These are phyloP conservation scores for Netelia fuscicornis DNA, from an alignment of 2,888 invertebrate species.

Conservation along the genomic window DNA sequence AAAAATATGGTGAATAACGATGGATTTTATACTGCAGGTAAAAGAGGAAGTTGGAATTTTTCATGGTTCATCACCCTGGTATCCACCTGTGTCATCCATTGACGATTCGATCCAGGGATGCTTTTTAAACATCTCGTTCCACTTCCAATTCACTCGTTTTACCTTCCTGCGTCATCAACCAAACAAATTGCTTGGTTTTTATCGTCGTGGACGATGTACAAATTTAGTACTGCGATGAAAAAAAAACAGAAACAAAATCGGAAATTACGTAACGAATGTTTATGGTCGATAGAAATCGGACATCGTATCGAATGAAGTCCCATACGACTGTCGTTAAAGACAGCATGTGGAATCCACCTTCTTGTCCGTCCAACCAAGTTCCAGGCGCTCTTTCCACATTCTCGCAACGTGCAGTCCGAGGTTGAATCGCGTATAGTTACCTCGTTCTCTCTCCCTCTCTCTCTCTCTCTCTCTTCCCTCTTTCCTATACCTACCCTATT, in stretches of 20 bases:
- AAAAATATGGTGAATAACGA: too few relatives aligned
- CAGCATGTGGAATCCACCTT: conserved; percentile 12
- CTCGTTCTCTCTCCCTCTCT: neutral
- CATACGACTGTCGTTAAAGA: neutral
- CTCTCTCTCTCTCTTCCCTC: neutral
- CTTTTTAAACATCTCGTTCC: neutral
- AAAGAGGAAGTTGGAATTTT: too few relatives aligned
- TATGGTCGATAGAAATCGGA: neutral
- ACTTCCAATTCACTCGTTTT: neutral
- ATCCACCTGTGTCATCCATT: too few relatives aligned
- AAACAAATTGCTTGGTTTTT: neutral
- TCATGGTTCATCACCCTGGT: too few relatives aligned
- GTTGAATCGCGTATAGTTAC: conserved; percentile 4
- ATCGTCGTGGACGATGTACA: neutral
- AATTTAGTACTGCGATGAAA: neutral
- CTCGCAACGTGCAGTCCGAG: conserved; percentile 33
- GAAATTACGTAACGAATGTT: neutral
- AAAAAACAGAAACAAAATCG: neutral
- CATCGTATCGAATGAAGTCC: neutral
- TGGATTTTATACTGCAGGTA: too few relatives aligned
- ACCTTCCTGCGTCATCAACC: neutral
- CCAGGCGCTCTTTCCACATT: conserved; percentile 8
- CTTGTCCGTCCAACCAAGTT: neutral
- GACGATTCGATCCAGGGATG: too few relatives aligned
- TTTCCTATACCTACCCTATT: conserved; percentile 32